These are phyloP conservation scores for Enteromius viviparus DNA, from an alignment of 2,797 vertebrate genomes.

Conservation along the genomic window DNA sequence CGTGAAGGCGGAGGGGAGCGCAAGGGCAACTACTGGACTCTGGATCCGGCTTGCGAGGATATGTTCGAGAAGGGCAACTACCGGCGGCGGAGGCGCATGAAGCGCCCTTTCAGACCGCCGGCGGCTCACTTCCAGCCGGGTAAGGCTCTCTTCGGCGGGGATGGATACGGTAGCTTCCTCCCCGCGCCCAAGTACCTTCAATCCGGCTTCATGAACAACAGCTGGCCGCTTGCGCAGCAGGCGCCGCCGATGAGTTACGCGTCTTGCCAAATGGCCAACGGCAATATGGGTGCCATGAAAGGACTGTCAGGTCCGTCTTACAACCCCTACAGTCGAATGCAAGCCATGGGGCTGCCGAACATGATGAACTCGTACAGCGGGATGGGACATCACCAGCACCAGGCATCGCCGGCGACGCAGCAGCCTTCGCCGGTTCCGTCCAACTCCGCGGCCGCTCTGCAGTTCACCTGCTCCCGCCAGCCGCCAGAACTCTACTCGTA, in stretches of 20 bases:
- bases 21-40: constrained; percentile 98
- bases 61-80: constrained; percentile 99
- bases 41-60: constrained; percentile 98
- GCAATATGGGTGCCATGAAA: constrained; percentile 88
- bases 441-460: constrained; percentile 87
- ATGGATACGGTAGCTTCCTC: constrained; percentile 90
- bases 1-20: constrained; percentile 96
- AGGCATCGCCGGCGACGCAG: constrained; percentile 71
- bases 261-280: constrained; percentile 92
- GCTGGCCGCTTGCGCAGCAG: constrained; percentile 90
- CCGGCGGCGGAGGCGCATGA: constrained; percentile 93
- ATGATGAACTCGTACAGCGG: constrained; percentile 99
- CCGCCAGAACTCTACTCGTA: constrained; percentile 95
- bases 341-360: constrained; percentile 91
- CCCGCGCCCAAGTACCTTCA: constrained; percentile 96
- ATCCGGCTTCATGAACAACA: constrained; percentile 95
- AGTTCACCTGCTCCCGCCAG: constrained; percentile 96
- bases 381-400: constrained; percentile 89
- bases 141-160: constrained; percentile 89
- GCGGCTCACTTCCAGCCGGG: constrained; percentile 93
- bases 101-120: constrained; percentile 94
- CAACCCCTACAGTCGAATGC: constrained; percentile 91
- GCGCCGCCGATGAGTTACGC: constrained; percentile 91
- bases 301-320: constrained; percentile 89
- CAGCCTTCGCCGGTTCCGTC: constrained; percentile 83